phyloP scores from a whole-genome alignment of 2,113 vertebrate genomes.

The Colius striatus region DNA sequence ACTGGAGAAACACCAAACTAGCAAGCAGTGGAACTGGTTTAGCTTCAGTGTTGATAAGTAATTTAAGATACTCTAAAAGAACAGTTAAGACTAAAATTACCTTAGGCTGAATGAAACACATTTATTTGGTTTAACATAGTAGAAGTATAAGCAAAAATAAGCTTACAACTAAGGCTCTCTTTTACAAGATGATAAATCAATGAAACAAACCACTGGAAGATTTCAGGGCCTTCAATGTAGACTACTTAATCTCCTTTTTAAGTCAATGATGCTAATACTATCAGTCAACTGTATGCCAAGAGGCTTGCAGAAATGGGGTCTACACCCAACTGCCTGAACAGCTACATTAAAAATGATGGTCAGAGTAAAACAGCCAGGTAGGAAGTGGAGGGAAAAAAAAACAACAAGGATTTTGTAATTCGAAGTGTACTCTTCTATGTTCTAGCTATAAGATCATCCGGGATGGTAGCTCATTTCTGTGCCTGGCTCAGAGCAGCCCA shows the following conservation, averaged over 20 bases:
- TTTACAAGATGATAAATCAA: neutral
- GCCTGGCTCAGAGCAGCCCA: neutral
- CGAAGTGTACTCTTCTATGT: neutral
- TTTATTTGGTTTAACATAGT: neutral
- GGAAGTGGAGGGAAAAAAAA: neutral
- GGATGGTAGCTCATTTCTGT: neutral
- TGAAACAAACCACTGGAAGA: neutral
- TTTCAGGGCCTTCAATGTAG: neutral
- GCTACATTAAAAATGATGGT: neutral
- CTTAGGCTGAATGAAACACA: rapidly evolving
- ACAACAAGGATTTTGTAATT: neutral
- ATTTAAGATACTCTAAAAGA: neutral
- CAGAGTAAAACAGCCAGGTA: neutral
- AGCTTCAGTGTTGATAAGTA: neutral
- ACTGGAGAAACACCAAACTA: neutral
- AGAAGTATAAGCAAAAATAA: neutral
- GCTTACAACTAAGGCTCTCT: neutral
- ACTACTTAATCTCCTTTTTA: neutral
- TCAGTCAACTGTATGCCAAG: neutral
- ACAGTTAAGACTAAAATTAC: neutral
- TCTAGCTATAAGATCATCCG: neutral
- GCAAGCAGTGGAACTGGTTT: neutral
- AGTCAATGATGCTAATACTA: neutral
- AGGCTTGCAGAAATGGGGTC: neutral
- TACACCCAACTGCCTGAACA: neutral